Base-by-base conservation (phyloP, 2,888 invertebrate genomes). In the Glaucopsyche alexis region DNA sequence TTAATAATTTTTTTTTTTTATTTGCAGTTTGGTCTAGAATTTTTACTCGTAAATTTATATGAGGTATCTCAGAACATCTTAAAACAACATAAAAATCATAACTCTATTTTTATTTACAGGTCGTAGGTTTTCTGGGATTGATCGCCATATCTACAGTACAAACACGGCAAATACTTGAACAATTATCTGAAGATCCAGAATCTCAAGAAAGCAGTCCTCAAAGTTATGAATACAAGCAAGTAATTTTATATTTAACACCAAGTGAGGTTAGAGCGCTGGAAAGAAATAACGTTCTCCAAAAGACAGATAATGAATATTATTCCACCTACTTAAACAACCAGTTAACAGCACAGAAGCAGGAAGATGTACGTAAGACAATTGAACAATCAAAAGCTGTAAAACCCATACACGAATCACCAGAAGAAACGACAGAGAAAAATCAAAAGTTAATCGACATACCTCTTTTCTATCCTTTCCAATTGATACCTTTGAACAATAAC, bases 151-250 rank as follows among this genome's bases (percentile, higher is more conserved):
- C 19, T 13, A 47, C 19, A 47, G 69, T 38, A 14, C 47, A 19
- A 29, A 49, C 69, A 6, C 7, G 67, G 7, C 16, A 47, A 45
- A 16, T 67, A 9, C 19, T 4, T 14, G n/a, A n/a, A 0, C 42
- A 11, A 19, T 8, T 7, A 67, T 13, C n/a, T 3, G 14, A 69
- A 49, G 69, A 69, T 29, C 0, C 29, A 72, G 72, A 42, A 49
- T 14, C 47, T 9, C 11, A 65, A 74, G 74, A 78, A 73, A 71
- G 74, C 7, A 74, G 60, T 50, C 77, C 76, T 65, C 78, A 79
- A 74, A 77, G 81, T 74, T 80, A 80, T 74, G 83, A 82, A 73
- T 83, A 81, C 64, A 87, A 85, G 79, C 90, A 91, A 79, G 81
- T 88, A 49, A 82, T 90, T 42, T 77, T 91, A 38, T 90, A 87